Conservation (phyloP, 2,113 vertebrate species). For the Pycnonotus jocosus region DNA sequence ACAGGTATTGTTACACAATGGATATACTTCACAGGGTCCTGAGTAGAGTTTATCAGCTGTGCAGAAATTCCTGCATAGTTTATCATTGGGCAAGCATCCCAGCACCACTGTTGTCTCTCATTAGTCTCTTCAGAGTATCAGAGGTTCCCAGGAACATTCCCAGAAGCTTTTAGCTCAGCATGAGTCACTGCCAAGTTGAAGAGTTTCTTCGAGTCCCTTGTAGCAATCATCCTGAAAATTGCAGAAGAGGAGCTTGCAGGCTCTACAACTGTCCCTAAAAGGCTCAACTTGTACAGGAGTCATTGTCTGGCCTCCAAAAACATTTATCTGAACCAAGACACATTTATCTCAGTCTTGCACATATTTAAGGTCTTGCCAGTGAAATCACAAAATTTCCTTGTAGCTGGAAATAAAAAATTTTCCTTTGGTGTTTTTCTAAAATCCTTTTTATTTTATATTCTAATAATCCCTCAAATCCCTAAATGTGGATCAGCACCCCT, state of each 20-base stretch:
- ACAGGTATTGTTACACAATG: not conserved
- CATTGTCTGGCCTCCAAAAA: not conserved
- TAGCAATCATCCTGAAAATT: not conserved
- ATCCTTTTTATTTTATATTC: not conserved
- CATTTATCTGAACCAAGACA: not conserved
- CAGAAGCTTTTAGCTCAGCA: conserved; percentile 22
- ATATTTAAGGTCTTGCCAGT: not conserved
- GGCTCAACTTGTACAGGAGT: not conserved
- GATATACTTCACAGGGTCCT: not conserved
- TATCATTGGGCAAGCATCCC: conserved; percentile 35
- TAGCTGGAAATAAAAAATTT: not conserved
- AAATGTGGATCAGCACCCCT: not conserved
- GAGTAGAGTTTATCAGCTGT: not conserved
- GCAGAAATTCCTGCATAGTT: conserved; percentile 15
- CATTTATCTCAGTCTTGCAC: not conserved
- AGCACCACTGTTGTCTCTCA: not conserved
- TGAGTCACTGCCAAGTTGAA: conserved; percentile 17
- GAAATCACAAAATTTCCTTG: not conserved
- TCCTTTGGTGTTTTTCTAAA: not conserved
- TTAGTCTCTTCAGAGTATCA: conserved; percentile 19
- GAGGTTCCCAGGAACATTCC: conserved; percentile 39
- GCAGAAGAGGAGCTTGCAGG: not conserved
- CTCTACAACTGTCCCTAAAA: not conserved
- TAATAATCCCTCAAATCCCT: not conserved
- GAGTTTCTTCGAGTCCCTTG: not conserved